Base-by-base conservation (phyloP, 2,888 invertebrate species). In the Gryllus longicercus region DNA sequence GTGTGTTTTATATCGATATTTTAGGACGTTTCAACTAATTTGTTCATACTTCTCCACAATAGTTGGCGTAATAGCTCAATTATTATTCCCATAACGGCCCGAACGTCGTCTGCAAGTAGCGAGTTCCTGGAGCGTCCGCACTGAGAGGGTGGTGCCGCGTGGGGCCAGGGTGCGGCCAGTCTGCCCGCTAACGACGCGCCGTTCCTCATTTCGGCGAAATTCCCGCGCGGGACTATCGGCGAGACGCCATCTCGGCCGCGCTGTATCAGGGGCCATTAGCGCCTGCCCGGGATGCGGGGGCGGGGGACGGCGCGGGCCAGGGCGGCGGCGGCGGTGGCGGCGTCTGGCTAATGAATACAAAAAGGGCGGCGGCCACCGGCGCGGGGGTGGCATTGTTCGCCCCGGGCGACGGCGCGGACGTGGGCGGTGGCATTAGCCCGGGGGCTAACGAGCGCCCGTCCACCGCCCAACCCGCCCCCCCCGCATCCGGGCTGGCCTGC, bases 371-470 rank as follows among this genome's bases (percentile, higher is more conserved):
- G 63, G 63, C 63, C 14, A n/a, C 63, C 63, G 14, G 63, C 16
- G 63, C 63, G 14, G 63, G 63, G n/a, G 63, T 14, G n/a, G 63
- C 63, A 63, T 63, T 63, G 63, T 63, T 63, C 63, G 63, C 63
- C 63, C 63, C 16, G 63, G 63, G 63, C 63, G 63, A 63, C n/a
- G 63, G 63, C 63, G n/a, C 63, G 18, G 51, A 3, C 3, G 63
- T 10, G n/a, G 63, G 63, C 63, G 63, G n/a, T n/a, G 63, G 63
- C 63, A 63, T 63, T 63, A 63, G 63, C 63, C 63, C 63, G 63
- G n/a, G 8, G 63, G 63, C 63, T 63, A 63, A 63, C 63, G 63
- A 63, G 63, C 63, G 63, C 14, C 63, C 63, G 63, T n/a, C 63
- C 63, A 14, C 14, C 63, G 2, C 63, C 63, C n/a, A n/a, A 8